A percentile compares a stretch with the other conserved stretches of the same genome.
Evolutionary conservation across 2,113 vertebrate genomes (phyloP).

Genomic region (Ellobius talpinus): DNA sequence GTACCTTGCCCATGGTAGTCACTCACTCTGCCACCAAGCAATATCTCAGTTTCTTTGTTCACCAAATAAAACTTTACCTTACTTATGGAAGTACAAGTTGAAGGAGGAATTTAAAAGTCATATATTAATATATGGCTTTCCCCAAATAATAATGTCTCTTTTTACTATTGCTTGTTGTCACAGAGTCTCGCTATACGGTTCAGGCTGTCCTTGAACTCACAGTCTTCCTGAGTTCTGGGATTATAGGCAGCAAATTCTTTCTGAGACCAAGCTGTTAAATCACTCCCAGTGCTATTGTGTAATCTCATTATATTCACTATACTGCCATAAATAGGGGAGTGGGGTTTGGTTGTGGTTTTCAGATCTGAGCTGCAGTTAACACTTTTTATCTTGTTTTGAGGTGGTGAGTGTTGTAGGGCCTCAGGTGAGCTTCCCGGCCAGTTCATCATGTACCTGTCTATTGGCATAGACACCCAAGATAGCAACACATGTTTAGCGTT

Average conservation of each 20-base stretch:
- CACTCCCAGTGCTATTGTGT: background rate
- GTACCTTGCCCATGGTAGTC: background rate
- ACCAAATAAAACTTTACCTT: background rate
- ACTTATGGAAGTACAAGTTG: slow-evolving; percentile 29
- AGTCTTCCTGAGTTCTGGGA: background rate
- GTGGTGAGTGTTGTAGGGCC: background rate
- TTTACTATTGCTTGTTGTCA: background rate
- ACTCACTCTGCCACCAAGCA: background rate
- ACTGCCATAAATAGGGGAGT: background rate
- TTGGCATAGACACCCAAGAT: background rate
- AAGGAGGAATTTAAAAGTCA: background rate
- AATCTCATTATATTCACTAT: background rate
- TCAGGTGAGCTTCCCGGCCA: background rate
- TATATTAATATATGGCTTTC: background rate
- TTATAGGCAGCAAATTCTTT: background rate
- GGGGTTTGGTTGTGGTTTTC: background rate
- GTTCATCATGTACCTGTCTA: background rate
- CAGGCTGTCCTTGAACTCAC: background rate
- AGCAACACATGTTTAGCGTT: background rate
- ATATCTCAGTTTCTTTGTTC: background rate
- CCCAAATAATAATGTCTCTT: background rate
- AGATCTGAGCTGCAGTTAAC: background rate
- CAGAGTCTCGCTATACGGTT: background rate
- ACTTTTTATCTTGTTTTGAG: background rate
- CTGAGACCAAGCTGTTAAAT: background rate